Conservation (phyloP, 2,113 vertebrate species). For the Brachypteracias leptosomus region DNA sequence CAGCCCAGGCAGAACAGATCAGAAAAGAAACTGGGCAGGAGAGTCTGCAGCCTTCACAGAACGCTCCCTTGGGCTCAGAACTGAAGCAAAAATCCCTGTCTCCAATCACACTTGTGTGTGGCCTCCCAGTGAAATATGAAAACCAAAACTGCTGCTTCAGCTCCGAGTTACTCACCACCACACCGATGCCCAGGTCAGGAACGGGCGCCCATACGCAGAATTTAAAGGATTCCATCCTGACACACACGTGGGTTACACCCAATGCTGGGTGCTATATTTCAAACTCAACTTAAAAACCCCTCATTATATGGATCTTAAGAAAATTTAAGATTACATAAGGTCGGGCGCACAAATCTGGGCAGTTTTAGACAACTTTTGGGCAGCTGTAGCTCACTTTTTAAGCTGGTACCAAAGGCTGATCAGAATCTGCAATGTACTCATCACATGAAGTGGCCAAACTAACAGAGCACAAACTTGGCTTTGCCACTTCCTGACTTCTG, state of each 20-base stretch:
- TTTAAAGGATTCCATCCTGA: background rate
- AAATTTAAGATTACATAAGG: background rate
- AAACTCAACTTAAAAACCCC: background rate
- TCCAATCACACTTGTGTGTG: background rate
- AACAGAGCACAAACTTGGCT: background rate
- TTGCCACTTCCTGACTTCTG: background rate
- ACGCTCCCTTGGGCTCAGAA: background rate
- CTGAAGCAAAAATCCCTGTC: background rate
- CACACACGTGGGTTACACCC: accelerated
- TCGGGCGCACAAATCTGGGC: background rate
- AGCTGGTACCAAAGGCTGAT: no score
- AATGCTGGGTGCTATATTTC: accelerated
- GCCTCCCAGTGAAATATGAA: background rate
- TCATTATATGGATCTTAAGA: accelerated
- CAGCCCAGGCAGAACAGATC: background rate
- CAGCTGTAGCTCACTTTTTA: background rate
- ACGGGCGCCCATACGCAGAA: accelerated
- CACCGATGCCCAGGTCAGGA: accelerated
- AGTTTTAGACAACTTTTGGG: background rate
- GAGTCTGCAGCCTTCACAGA: background rate
- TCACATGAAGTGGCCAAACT: background rate
- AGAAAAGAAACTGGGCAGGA: background rate
- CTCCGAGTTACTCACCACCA: background rate
- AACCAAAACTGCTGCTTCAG: background rate
- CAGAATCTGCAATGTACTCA: background rate